Evolutionary conservation across 2,797 vertebrate genomes (phyloP), one percentile per base, ranked within the genome.

Genomic region (Hydrophis major): DNA sequence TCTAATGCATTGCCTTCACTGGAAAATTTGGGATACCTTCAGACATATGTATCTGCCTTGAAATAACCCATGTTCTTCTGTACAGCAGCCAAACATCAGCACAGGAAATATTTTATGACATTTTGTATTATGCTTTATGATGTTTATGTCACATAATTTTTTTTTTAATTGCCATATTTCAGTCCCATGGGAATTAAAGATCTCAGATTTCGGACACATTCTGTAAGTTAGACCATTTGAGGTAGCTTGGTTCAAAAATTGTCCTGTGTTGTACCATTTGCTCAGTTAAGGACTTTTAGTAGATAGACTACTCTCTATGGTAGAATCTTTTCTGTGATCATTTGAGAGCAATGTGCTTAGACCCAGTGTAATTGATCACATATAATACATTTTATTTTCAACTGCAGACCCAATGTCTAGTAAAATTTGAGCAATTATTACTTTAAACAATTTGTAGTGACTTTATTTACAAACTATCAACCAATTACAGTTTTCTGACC

Each of bases 401-500:
- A 74, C 10, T 3, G 50, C 20, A 60, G 32, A 32, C 32, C 50
- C 63, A 90, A 25, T 25, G 50, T 6, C 63, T 74, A 90, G 22
- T 55, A 50, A 32, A 90, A 74, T 74, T 25, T 37, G n/a, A 90
- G 47, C 20, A 16, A n/a, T 27, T 59, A 74, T 57, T 22, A 74
- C 37, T 61, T 89, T 61, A 89, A 47, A 42, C 4, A 83, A 47
- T 91, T 50, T 47, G 16, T 47, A 60, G 47, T 47, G 20, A 32
- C 0, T 89, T 32, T 7, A 14, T 27, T 63, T 63, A 87, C 8
- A 90, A n/a, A 14, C 6, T 25, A 22, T 69, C 53, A 88, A 69
- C 22, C 63, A 63, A 47, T 55, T 59, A 57, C 18, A 25, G 11
- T 63, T 2, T 32, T 95, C 94, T 95, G 93, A 98, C 99, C 99